Evolutionary conservation across 2,888 invertebrate species (phyloP), one percentile per base, ranked within the genome.

Genomic region (Zhuqinia jingwanae): DNA sequence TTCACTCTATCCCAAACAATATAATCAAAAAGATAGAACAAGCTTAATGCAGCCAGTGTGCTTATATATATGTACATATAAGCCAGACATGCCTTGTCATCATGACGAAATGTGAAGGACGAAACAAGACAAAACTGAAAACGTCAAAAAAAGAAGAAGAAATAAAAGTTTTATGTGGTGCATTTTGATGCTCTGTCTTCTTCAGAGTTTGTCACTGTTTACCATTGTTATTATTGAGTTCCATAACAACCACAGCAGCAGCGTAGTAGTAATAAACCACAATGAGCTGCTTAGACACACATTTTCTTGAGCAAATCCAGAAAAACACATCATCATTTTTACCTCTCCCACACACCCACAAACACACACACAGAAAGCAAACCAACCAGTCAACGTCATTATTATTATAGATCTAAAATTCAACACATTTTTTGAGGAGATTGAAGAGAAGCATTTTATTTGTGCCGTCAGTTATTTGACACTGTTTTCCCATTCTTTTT

Each of bases 171-270:
- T 77, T 80, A 56, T 58, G 42, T 76, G 13, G 76, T 76, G 56
- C 58, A 56, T 10, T 58, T 36, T 58, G 58, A 2, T 73, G 15
- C 47, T 25, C n/a, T 47, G 47, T 50, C 56, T 45, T 53, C 25
- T 27, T 27, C 22, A 63, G 47, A 63, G 17, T 78, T 36, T 45
- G 27, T 63, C 53, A 36, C 75, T 70, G 42, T 81, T 81, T 82
- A 30, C 82, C 30, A 75, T 82, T 82, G 82, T 82, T 82, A 82
- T 82, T 82, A 82, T 82, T 75, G 73, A 53, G 60, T 63, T 50
- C 22, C 63, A 75, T 17, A 75, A 75, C 47, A 30, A 60, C 75
- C n/a, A n/a, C n/a, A n/a, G n/a, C n/a, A n/a, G 36, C 36, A 36
- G 8, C 8, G 8, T 36, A 36, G 36, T 36, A n/a, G n/a, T n/a